Conservation (phyloP, 2,888 invertebrate genomes). For the Strigamia maritima region DNA sequence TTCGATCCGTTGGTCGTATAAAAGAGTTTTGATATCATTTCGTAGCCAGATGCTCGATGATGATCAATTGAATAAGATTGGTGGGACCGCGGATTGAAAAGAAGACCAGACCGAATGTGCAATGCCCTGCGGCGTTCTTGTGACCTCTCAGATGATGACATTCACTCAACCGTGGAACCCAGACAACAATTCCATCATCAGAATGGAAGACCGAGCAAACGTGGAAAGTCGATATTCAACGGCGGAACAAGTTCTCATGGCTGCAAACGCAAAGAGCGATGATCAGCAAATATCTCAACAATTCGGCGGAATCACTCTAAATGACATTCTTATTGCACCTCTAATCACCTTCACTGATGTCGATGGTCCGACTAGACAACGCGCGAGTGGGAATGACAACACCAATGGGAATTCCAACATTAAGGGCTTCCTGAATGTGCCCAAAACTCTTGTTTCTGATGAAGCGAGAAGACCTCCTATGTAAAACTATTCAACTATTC, state of each 20-base stretch:
- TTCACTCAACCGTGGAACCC: conserved; percentile 9
- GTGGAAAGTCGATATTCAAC: not conserved
- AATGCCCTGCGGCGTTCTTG: conserved; percentile 4
- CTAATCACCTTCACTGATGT: conserved; percentile 4
- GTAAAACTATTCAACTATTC: not conserved
- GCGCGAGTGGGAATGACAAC: not conserved
- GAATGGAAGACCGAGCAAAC: not conserved
- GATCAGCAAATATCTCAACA: not conserved
- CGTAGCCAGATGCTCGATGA: not conserved
- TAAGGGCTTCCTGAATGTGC: conserved; percentile 15
- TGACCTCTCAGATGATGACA: conserved; percentile 22
- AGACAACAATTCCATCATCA: not conserved
- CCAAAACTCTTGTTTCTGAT: not conserved
- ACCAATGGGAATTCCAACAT: not conserved
- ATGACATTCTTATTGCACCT: not conserved
- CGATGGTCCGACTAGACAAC: not conserved
- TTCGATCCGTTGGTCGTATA: conserved; percentile 4
- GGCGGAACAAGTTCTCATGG: not conserved
- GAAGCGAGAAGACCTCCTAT: not conserved
- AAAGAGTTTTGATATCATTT: not conserved
- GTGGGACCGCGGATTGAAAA: not conserved
- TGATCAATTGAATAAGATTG: not conserved
- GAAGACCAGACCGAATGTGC: not conserved
- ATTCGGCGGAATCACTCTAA: not conserved
- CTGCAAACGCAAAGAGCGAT: not conserved